These are phyloP conservation scores for Xanthorhoe designata DNA, from an alignment of 2,888 invertebrate species.

Conservation along the genomic window DNA sequence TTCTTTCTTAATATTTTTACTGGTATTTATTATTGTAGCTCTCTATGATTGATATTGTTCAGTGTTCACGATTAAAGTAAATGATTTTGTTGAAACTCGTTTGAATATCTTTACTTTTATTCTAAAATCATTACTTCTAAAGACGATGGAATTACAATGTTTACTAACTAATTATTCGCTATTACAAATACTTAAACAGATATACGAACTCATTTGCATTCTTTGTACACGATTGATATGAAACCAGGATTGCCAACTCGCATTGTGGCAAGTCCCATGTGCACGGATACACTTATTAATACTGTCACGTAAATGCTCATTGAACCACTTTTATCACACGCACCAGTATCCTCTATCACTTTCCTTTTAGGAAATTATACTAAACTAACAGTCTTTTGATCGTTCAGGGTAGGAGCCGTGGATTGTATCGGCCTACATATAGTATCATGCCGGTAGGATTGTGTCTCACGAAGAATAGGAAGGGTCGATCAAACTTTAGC, in stretches of 20 bases:
- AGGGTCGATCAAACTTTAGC: conserved; percentile 94
- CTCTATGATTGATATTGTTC: neutral
- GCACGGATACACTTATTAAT: conserved; percentile 75
- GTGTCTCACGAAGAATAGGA: conserved; percentile 95
- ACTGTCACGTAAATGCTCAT: conserved; percentile 83
- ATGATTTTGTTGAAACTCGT: conserved; percentile 17
- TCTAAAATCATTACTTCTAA: conserved; percentile 55
- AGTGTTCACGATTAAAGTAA: neutral
- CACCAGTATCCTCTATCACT: conserved; percentile 78
- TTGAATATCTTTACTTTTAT: conserved; percentile 51
- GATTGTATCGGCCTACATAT: conserved; percentile 95
- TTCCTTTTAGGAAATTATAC: conserved; percentile 80
- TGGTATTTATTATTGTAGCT: neutral
- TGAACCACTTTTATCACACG: conserved; percentile 74
- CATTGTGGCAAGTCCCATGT: conserved; percentile 56
- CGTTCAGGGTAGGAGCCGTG: conserved; percentile 90
- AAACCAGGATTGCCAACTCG: conserved; percentile 55
- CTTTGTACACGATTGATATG: conserved; percentile 67
- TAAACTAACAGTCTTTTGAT: conserved; percentile 80
- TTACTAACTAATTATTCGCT: conserved; percentile 54
- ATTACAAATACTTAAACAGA: conserved; percentile 60
- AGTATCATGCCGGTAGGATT: conserved; percentile 96
- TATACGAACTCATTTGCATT: conserved; percentile 62
- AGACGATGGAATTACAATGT: conserved; percentile 62
- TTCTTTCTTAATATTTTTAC: no score